Evolutionary conservation across 2,113 vertebrate species (phyloP).

Genomic region (Lates calcarifer): DNA sequence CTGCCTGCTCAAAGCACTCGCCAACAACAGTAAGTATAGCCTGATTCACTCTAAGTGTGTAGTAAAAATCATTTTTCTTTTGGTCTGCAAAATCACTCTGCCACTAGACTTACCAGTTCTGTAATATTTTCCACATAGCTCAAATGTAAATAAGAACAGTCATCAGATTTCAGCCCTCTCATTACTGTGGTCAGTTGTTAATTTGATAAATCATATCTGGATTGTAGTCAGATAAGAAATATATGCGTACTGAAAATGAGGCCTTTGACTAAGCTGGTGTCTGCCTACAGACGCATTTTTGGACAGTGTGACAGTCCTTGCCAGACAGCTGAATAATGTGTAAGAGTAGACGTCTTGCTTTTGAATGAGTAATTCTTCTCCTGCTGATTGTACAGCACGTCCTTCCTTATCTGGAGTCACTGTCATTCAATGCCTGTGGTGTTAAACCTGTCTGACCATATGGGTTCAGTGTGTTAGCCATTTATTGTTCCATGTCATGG

Average conservation of each 20-base stretch:
- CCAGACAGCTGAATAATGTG: slow-evolving; percentile 35
- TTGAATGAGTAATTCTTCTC: neutral
- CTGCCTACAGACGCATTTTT: slow-evolving; percentile 21
- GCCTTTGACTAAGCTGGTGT: neutral
- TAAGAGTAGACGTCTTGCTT: neutral
- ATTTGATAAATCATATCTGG: neutral
- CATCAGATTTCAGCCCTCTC: neutral
- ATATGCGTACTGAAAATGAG: neutral
- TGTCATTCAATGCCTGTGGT: neutral
- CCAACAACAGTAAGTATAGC: slow-evolving; percentile 92
- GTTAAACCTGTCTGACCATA: neutral
- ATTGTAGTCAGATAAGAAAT: neutral
- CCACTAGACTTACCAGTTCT: neutral
- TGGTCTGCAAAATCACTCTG: neutral
- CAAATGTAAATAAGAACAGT: neutral
- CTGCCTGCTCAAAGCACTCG: slow-evolving; percentile 94
- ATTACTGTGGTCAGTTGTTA: neutral
- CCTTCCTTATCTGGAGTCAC: neutral
- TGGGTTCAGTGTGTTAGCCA: neutral
- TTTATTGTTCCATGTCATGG: neutral
- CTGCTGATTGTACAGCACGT: neutral
- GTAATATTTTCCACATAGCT: neutral
- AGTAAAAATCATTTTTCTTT: neutral
- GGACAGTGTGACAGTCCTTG: slow-evolving; percentile 1
- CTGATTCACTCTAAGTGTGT: neutral